phyloP scores from a whole-genome alignment of 2,113 vertebrate genomes.

The Apodemus sylvaticus region DNA sequence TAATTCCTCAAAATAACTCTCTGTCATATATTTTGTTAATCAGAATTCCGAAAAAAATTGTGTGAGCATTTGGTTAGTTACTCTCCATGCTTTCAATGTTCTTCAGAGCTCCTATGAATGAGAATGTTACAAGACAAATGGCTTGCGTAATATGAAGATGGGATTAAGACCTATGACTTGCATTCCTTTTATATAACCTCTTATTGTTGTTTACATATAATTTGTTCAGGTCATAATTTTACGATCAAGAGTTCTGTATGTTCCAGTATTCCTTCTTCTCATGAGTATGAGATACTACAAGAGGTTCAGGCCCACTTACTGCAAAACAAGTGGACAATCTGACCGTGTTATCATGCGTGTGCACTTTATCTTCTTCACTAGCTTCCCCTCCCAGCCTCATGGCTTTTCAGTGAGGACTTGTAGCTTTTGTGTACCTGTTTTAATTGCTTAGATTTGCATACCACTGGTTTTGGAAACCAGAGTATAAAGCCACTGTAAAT shows the following conservation, averaged over 20 bases:
- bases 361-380: background rate
- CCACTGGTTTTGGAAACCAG: background rate
- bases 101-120: background rate
- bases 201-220: background rate
- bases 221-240: background rate
- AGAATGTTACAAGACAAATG: background rate
- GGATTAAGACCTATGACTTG: background rate
- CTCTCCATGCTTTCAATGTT: background rate
- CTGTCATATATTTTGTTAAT: background rate
- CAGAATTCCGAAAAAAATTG: background rate
- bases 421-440: background rate
- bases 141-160: background rate
- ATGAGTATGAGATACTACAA: background rate
- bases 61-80: background rate
- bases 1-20: background rate
- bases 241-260: background rate
- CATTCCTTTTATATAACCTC: background rate
- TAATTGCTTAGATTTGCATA: background rate
- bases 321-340: background rate
- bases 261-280: background rate
- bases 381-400: too few relatives aligned
- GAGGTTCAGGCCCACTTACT: background rate
- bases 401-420: background rate
- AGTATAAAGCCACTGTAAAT: background rate
- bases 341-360: too few relatives aligned